Percentiles rank a stretch among this genome's conserved stretches.
Conservation (phyloP, 2,888 invertebrate genomes). For the Eumerus sabulonum region DNA sequence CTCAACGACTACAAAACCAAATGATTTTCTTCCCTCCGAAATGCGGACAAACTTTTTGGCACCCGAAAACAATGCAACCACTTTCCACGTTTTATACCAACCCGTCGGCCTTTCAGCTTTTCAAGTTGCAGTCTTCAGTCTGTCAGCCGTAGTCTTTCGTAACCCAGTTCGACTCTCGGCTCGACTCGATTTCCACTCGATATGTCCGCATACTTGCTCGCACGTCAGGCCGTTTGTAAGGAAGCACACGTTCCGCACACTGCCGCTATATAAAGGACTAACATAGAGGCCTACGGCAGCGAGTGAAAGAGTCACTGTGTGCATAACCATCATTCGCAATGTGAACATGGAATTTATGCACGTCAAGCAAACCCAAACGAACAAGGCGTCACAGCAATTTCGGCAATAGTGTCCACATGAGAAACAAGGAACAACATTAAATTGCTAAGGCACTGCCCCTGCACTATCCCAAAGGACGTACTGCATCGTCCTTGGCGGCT, state of each 20-base stretch:
- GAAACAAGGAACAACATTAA: slow-evolving; percentile 19
- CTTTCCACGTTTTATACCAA: neutral
- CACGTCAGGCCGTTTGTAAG: slow-evolving; percentile 43
- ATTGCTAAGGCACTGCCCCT: slow-evolving; percentile 33
- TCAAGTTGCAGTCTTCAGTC: too few species aligned
- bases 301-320: slow-evolving; percentile 59
- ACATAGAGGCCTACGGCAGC: slow-evolving; percentile 22
- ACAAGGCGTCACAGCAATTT: slow-evolving; percentile 37
- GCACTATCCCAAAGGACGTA: neutral
- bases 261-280: slow-evolving; percentile 17
- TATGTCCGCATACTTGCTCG: slow-evolving; percentile 43
- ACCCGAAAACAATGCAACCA: slow-evolving; percentile 43
- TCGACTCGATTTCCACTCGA: slow-evolving; percentile 32
- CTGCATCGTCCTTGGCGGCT: too few species aligned
- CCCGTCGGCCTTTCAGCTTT: slow-evolving; percentile 29
- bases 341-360: slow-evolving; percentile 47
- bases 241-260: slow-evolving; percentile 49
- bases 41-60: slow-evolving; percentile 44
- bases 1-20: slow-evolving; percentile 1
- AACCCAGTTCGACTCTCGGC: too few species aligned
- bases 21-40: slow-evolving; percentile 37
- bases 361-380: slow-evolving; percentile 20
- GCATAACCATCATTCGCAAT: slow-evolving; percentile 39
- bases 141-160: too few species aligned
- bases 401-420: slow-evolving; percentile 41